Conservation (phyloP, 2,888 invertebrate species). For the Nomada goodeniana region DNA sequence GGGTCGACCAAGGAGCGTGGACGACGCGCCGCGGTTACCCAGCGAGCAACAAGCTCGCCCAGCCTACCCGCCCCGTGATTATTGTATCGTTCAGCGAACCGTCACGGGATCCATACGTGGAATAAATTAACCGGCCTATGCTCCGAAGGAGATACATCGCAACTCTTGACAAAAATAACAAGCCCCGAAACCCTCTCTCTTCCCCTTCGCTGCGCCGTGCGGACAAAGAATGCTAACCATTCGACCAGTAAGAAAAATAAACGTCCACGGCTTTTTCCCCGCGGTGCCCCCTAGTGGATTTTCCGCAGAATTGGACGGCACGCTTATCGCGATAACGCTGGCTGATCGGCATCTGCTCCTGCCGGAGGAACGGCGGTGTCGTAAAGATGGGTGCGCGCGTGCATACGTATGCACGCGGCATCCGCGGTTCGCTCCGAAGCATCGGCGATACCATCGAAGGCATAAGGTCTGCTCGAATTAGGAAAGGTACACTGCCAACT, state of each 20-base stretch:
- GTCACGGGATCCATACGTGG: constrained; percentile 61
- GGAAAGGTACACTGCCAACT: too few relatives aligned
- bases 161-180: constrained; percentile 22
- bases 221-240: too few relatives aligned
- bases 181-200: neutral
- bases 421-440: neutral
- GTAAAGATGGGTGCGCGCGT: constrained; percentile 1
- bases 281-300: too few relatives aligned
- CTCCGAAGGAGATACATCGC: constrained; percentile 34
- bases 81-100: constrained; percentile 76
- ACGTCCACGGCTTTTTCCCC: too few relatives aligned
- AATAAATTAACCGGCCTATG: constrained; percentile 71
- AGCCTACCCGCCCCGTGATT: constrained; percentile 74
- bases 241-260: too few relatives aligned
- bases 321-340: too few relatives aligned
- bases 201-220: too few relatives aligned
- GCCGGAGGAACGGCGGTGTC: neutral
- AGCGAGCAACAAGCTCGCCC: constrained; percentile 40
- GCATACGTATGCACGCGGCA: neutral
- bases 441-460: too few relatives aligned
- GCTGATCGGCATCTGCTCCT: too few relatives aligned
- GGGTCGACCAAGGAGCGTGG: constrained; percentile 51
- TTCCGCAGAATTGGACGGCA: too few relatives aligned
- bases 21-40: constrained; percentile 1
- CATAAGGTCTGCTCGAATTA: too few relatives aligned